Percentiles rank a stretch among this genome's conserved stretches.
Conservation (phyloP, 1,140 invertebrate genomes). For the Nomia melanderi region DNA sequence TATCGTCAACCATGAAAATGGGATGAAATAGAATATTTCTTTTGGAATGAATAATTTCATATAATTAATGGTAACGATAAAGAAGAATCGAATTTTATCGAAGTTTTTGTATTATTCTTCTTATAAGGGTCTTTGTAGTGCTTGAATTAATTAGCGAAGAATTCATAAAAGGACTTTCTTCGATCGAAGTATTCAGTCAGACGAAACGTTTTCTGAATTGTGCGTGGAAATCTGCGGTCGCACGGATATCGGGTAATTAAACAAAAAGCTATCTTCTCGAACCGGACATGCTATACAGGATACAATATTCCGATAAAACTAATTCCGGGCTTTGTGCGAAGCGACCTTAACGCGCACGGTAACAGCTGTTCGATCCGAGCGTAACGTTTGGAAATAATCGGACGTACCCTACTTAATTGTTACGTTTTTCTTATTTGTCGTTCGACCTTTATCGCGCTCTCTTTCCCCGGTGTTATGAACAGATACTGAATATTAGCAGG, state of each 20-base stretch:
- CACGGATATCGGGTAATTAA: constrained; percentile 31
- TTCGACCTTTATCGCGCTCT: constrained; percentile 5
- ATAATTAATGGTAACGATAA: too few species aligned
- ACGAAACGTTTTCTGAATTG: constrained; percentile 3
- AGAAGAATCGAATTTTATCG: too few species aligned
- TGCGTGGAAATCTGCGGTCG: constrained; percentile 17
- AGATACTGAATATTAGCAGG: background rate
- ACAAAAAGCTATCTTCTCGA: background rate
- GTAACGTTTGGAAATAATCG: constrained; percentile 5
- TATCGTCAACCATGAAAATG: too few species aligned
- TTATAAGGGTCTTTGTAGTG: too few species aligned
- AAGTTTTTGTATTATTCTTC: too few species aligned
- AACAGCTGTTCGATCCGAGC: background rate
- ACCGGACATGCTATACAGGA: background rate
- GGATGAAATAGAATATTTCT: too few species aligned
- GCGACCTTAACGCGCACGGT: constrained; percentile 1
- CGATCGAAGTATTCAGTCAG: too few species aligned
- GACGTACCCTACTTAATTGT: background rate
- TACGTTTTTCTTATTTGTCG: background rate
- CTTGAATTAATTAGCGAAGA: too few species aligned
- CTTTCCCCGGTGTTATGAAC: constrained; percentile 6
- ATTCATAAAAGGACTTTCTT: too few species aligned
- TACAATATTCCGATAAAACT: constrained; percentile 25
- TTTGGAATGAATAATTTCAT: too few species aligned
- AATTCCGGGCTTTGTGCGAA: constrained; percentile 9